Evolutionary conservation across 1,140 invertebrate species (phyloP).

Genomic region (Drosophila hydei): DNA sequence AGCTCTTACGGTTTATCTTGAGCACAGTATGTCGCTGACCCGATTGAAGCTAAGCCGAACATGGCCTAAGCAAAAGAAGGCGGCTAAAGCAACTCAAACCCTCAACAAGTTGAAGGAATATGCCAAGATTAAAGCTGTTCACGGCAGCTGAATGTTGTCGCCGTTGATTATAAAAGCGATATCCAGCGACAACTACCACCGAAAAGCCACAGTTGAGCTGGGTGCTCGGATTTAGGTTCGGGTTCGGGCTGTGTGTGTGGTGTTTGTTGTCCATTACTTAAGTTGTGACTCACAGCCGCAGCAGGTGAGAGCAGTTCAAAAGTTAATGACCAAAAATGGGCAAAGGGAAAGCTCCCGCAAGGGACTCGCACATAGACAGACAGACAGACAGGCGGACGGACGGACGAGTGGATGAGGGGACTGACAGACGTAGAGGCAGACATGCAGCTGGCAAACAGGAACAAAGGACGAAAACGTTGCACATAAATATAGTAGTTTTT

Average conservation of each 20-base stretch:
- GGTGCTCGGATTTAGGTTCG: neutral
- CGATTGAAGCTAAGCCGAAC: neutral
- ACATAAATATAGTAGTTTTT: conserved; percentile 45
- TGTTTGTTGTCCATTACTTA: conserved; percentile 49
- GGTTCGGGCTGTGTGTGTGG: neutral
- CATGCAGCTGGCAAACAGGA: conserved; percentile 24
- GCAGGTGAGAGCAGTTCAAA: conserved; percentile 70
- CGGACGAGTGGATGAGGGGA: conserved; percentile 4
- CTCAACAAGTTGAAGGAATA: conserved; percentile 34
- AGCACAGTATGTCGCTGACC: neutral
- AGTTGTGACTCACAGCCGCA: conserved; percentile 30
- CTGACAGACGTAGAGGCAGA: conserved; percentile 18
- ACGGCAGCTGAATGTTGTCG: conserved; percentile 33
- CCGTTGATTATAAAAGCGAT: conserved; percentile 32
- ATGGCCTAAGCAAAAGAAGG: neutral
- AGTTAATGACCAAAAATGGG: conserved; percentile 76
- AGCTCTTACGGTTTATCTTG: too few species aligned
- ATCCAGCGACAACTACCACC: conserved; percentile 14
- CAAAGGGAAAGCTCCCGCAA: conserved; percentile 26
- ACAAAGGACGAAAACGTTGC: conserved; percentile 52
- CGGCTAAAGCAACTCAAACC: neutral
- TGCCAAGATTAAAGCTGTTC: conserved; percentile 41
- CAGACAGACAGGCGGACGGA: conserved; percentile 5
- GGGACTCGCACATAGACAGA: conserved; percentile 12
- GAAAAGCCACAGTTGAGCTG: conserved; percentile 15